phyloP scores from a whole-genome alignment of 2,113 vertebrate species.

The Ptyas mucosa region DNA sequence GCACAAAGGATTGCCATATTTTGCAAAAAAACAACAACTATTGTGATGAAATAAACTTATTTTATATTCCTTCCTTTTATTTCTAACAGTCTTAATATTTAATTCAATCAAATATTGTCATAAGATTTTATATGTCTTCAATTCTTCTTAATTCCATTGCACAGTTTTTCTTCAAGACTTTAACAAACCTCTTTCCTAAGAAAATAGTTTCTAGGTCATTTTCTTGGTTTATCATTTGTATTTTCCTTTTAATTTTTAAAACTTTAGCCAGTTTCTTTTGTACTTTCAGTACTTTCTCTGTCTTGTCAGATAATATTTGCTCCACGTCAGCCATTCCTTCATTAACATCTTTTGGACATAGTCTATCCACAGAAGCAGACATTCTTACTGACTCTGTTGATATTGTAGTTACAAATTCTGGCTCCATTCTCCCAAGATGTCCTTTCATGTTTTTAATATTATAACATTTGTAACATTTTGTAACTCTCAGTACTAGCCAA shows the following conservation, averaged over 20 bases:
- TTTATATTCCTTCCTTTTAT: neutral
- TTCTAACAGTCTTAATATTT: neutral
- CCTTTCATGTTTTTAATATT: neutral
- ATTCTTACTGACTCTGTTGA: neutral
- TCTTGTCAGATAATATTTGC: neutral
- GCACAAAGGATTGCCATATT: neutral
- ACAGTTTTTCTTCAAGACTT: neutral
- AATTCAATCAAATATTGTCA: neutral
- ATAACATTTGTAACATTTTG: neutral
- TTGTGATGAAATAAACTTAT: neutral
- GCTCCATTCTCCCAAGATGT: neutral
- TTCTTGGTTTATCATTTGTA: neutral
- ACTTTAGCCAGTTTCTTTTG: neutral
- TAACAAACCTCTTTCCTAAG: neutral
- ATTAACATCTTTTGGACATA: neutral
- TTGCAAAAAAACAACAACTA: neutral
- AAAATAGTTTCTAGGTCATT: neutral
- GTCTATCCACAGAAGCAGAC: neutral
- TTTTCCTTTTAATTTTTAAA: neutral
- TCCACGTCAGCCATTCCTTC: neutral
- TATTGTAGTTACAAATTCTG: neutral
- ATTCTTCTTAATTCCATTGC: neutral
- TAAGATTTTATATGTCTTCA: neutral
- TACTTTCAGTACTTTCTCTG: neutral
- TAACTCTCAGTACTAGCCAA: neutral